Evolutionary conservation across 1,140 invertebrate genomes (phyloP), one percentile per base, ranked within the genome.

Genomic region (Bombus polaris): DNA sequence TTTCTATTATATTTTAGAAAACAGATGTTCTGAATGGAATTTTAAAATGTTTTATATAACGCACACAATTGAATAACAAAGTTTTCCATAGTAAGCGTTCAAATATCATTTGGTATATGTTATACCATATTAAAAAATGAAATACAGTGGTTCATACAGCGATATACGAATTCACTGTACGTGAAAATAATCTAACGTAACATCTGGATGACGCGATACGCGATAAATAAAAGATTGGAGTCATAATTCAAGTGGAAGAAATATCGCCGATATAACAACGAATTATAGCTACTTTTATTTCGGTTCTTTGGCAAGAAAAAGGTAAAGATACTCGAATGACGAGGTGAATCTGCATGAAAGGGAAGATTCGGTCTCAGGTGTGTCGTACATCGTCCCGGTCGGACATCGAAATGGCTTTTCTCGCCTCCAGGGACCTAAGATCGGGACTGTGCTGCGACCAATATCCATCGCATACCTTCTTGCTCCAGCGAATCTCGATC

Each of bases 331-430:
- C 32, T 37, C 18, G 53, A 80, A 85, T 44, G 59, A 74, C 22
- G 42, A 32, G 39, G 28, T 39, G 39, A 68, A 83, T 83, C 74
- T 83, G 74, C 74, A 83, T 83, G 65, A 57, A 83, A 65, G 57
- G 37, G 32, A 39, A 66, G 74, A 8, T 6, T 35, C 22, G 65
- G 75, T 13, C 82, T 84, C 75, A 71, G 65, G 82, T 84, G 75
- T 53, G 22, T 78, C 47, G 47, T 84, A 78, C n/a, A 47, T 78
- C 47, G 82, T 9, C 25, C 32, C n/a, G 25, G 35, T 59, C 22
- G 35, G 47, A 72, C 79, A 15, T 66, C 32, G 57, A 74, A 84
- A 84, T 84, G 25, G 65, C 65, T 84, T 70, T 66, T 42, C 47
- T 28, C 28, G 47, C 35, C 81, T 77, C 62, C 1, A 9, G 44